Conservation (phyloP, 2,797 vertebrate species). For the Sebastes steindachneri region DNA sequence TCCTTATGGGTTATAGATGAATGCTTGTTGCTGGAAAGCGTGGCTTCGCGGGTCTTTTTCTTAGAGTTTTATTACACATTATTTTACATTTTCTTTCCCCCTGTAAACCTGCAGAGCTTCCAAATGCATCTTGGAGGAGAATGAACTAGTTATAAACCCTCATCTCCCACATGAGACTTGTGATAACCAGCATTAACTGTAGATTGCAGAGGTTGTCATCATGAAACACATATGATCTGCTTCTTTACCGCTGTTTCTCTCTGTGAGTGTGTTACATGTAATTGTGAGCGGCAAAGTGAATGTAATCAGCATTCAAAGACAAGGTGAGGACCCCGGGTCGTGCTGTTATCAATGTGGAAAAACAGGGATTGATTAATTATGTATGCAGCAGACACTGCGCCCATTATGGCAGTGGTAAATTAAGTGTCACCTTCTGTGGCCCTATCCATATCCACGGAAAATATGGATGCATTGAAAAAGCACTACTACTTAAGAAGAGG, state of each 20-base stretch:
- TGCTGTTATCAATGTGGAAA: slow-evolving; percentile 57
- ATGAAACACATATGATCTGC: not conserved
- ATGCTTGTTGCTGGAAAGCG: slow-evolving; percentile 15
- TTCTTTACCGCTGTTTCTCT: not conserved
- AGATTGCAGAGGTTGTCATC: not conserved
- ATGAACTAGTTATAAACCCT: not conserved
- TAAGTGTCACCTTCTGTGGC: slow-evolving; percentile 65
- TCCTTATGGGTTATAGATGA: slow-evolving; percentile 2
- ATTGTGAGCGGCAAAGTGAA: slow-evolving; percentile 32
- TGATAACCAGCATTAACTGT: slow-evolving; percentile 3
- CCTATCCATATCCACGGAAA: slow-evolving; percentile 32
- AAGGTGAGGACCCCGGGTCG: slow-evolving; percentile 38
- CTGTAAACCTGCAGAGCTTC: not conserved
- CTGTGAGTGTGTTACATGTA: not conserved
- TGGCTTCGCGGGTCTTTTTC: slow-evolving; percentile 12
- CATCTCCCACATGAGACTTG: slow-evolving; percentile 5
- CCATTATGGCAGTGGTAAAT: slow-evolving; percentile 69
- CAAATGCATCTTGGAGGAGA: not conserved
- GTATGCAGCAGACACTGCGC: slow-evolving; percentile 66
- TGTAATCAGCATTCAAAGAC: slow-evolving; percentile 43
- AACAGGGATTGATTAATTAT: slow-evolving; percentile 73
- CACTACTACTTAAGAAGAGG: slow-evolving; percentile 38
- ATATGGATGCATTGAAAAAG: slow-evolving; percentile 30
- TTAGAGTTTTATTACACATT: slow-evolving; percentile 4
- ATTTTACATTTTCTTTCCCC: not conserved